A percentile compares a stretch with the other conserved stretches of the same genome.
phyloP scores from a whole-genome alignment of 1,140 invertebrate genomes.

The Nephila pilipes region DNA sequence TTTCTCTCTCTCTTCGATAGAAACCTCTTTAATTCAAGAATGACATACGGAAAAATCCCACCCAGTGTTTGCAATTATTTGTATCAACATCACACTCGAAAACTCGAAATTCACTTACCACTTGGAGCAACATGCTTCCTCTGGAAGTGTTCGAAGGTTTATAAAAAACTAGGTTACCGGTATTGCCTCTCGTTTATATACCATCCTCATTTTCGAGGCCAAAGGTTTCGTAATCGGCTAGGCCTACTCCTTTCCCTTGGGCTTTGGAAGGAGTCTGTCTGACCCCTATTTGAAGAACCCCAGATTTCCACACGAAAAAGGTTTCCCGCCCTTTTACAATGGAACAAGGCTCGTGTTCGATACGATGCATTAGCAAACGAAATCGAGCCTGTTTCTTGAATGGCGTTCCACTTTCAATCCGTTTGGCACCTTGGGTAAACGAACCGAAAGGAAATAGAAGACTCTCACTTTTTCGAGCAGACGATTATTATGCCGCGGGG shows the following conservation, averaged over 20 bases:
- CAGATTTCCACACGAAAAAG: background rate
- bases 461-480: constrained; percentile 34
- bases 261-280: constrained; percentile 49
- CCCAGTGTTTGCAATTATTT: background rate
- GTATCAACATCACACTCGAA: background rate
- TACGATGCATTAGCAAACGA: constrained; percentile 5
- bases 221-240: constrained; percentile 58
- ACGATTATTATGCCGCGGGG: constrained; percentile 26
- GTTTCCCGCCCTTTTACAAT: constrained; percentile 49
- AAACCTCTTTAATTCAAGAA: background rate
- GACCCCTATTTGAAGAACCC: constrained; percentile 62
- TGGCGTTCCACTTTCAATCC: constrained; percentile 35
- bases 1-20: background rate
- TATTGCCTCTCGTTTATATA: constrained; percentile 71
- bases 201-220: constrained; percentile 67
- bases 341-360: background rate
- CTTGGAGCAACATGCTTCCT: constrained; percentile 57
- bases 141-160: constrained; percentile 19
- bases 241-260: constrained; percentile 69
- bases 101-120: constrained; percentile 45
- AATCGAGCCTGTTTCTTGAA: constrained; percentile 16
- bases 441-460: constrained; percentile 33
- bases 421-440: constrained; percentile 57
- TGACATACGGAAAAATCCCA: background rate
- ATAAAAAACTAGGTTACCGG: constrained; percentile 73